Percentiles rank a stretch among this genome's conserved stretches.
Conservation (phyloP, 2,113 vertebrate species). For the Microcebus jonahi region DNA sequence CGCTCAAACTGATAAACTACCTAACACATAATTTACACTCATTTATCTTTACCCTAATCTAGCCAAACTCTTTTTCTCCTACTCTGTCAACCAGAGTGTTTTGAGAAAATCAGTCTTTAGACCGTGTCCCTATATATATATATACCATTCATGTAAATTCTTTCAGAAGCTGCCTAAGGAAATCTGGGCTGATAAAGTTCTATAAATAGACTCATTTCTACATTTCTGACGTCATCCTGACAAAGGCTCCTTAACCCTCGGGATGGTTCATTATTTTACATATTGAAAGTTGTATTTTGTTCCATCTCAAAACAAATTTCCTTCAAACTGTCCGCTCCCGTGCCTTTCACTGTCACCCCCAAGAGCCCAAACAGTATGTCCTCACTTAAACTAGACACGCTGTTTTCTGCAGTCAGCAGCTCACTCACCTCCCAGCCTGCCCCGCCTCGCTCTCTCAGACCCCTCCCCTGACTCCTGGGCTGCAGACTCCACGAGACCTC, state of each 20-base stretch:
- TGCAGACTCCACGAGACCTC: background rate
- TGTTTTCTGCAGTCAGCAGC: background rate
- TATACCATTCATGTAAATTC: background rate
- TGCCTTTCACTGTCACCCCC: too few relatives aligned
- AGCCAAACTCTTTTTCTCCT: constrained; percentile 53
- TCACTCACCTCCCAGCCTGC: background rate
- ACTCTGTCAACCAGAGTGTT: background rate
- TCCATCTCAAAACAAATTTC: background rate
- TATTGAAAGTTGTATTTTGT: background rate
- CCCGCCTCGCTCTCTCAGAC: background rate
- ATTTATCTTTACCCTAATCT: constrained; percentile 70
- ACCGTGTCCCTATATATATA: rapidly evolving
- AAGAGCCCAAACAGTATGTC: background rate
- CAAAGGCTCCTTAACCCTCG: background rate
- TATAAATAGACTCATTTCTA: background rate
- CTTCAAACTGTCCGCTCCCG: background rate
- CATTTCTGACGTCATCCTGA: background rate
- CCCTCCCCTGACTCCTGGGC: background rate
- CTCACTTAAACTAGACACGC: background rate
- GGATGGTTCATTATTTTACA: background rate
- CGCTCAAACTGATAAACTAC: constrained; percentile 66
- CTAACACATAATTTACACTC: constrained; percentile 70
- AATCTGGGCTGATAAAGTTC: background rate
- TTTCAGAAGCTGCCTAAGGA: background rate
- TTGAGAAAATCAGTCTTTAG: constrained; percentile 39